Evolutionary conservation across 2,888 invertebrate genomes (phyloP).

Genomic region (Cantharis nigra): DNA sequence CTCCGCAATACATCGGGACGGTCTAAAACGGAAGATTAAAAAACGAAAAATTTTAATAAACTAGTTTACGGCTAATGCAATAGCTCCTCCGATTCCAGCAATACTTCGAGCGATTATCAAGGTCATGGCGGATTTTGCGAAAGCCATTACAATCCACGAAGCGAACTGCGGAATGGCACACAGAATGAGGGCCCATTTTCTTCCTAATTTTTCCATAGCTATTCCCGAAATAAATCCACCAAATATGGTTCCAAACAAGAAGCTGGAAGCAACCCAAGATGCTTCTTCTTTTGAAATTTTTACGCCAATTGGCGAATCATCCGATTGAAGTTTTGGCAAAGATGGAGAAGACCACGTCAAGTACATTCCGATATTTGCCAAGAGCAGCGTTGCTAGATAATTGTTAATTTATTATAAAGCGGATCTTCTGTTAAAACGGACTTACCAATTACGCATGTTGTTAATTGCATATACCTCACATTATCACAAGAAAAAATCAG

Average conservation of each 20-base stretch:
- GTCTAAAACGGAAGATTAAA: constrained; percentile 42
- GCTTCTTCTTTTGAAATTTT: background rate
- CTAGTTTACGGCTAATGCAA: background rate
- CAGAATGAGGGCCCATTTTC: background rate
- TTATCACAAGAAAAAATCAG: background rate
- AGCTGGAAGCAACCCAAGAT: background rate
- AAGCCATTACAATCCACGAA: constrained; percentile 1
- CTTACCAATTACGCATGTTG: background rate
- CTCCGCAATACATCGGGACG: constrained; percentile 53
- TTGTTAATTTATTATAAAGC: background rate
- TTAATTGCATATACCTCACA: background rate
- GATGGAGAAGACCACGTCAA: background rate
- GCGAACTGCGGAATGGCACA: background rate
- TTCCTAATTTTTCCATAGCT: background rate
- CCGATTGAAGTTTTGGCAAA: background rate
- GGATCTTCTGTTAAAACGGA: background rate
- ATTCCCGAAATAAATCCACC: background rate
- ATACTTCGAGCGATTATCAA: background rate
- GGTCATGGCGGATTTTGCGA: background rate
- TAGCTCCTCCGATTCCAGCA: background rate
- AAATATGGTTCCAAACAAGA: background rate
- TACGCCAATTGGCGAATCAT: background rate
- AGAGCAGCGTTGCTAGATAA: background rate
- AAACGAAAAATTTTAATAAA: background rate
- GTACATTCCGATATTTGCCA: background rate